These are phyloP conservation scores for Lepus townsendii DNA, from an alignment of 2,797 vertebrate genomes.

Conservation along the genomic window DNA sequence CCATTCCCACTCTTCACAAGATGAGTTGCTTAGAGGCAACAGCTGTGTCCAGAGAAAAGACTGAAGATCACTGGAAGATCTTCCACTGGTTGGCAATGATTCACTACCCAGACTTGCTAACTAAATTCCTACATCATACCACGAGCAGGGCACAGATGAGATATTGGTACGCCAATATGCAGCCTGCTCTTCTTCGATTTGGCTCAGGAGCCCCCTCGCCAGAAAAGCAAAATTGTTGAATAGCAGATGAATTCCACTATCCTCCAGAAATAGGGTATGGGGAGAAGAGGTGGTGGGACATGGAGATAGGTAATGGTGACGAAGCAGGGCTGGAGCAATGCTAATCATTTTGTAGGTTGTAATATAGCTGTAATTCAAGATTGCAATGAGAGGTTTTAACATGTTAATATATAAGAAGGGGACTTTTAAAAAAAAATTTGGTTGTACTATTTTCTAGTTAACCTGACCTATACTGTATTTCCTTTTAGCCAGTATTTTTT, in stretches of 20 bases:
- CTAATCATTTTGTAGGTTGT: not conserved
- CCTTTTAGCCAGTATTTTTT: slow-evolving; percentile 29
- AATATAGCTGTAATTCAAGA: not conserved
- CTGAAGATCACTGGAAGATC: not conserved
- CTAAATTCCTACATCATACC: not conserved
- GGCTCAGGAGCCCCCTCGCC: not conserved
- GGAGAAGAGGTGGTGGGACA: not conserved
- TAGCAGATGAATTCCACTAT: not conserved
- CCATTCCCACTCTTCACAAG: not conserved
- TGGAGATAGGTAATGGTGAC: fast-evolving
- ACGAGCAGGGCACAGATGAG: not conserved
- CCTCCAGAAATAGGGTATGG: too few relatives aligned
- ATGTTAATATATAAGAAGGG: slow-evolving; percentile 7
- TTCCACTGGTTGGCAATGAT: not conserved
- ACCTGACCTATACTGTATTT: not conserved
- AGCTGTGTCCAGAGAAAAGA: not conserved
- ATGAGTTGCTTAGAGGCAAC: not conserved
- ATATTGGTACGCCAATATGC: not conserved
- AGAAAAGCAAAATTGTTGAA: not conserved
- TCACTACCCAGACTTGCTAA: not conserved
- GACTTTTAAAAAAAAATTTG: not conserved
- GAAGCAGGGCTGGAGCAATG: not conserved
- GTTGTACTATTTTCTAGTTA: not conserved
- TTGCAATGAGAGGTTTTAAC: not conserved
- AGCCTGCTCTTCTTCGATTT: not conserved